Base-by-base conservation (phyloP, 2,113 vertebrate genomes). In the Mola mola region DNA sequence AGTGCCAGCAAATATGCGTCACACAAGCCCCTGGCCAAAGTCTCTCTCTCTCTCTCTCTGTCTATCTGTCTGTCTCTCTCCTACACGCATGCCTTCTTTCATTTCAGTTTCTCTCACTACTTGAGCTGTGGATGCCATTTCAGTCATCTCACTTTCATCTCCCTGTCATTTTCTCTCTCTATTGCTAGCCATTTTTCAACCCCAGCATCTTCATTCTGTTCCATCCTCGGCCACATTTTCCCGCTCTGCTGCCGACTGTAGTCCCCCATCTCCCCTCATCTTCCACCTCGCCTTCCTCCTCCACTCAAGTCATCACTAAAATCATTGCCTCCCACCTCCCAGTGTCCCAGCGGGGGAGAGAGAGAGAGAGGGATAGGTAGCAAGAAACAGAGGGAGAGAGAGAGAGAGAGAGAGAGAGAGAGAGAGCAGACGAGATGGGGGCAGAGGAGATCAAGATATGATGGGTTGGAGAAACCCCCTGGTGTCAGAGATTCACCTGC, bases 401-500 rank as follows among this genome's bases (percentile, higher is more conserved):
- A n/a, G 37, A 55, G 1, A 42, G 53, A 66, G 31, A 48, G 17
- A 67, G 34, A 49, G 26, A 64, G 37, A 69, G 29, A 22, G 46
- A 65, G 66, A 40, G 22, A 76, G 73, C 69, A 47, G 58, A 50
- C 22, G 49, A 76, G 60, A 75, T 41, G 69, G 73, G 62, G 47
- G 66, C 61, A 68, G 66, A 43, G 78, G 67, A 69, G 68, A 78
- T 72, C 4, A 41, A 68, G 66, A 81, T 66, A 59, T 79, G 83
- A 83, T 76, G 83, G 75, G 73, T 74, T 36, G 85, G 87, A 85
- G 77, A 86, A 89, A 82, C 78, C 81, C 87, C 84, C 57, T 71
- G 66, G 73, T 81, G 81, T 84, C 67, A 79, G 70, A 89, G 81
- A 86, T 83, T 81, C 81, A 89, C 81, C 87, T 87, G 77, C 78